These are phyloP conservation scores for Zapornia atra DNA, from an alignment of 2,113 vertebrate genomes.

Conservation along the genomic window DNA sequence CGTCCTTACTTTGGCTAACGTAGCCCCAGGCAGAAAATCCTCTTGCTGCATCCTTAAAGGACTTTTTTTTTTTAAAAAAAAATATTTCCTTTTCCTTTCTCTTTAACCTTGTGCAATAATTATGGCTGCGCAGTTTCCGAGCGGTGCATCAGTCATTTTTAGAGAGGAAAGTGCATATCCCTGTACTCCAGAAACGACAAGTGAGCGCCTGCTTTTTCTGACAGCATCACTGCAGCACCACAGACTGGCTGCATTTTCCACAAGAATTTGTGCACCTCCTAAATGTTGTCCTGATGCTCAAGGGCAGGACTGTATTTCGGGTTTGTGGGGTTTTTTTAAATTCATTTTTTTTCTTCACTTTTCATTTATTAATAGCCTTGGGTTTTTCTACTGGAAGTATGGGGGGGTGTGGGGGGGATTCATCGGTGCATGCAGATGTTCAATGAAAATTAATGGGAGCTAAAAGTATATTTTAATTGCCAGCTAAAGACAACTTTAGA, in stretches of 20 bases:
- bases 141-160: background rate
- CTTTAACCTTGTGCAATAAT: conserved; percentile 43
- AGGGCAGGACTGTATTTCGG: background rate
- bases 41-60: conserved; percentile 34
- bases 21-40: conserved; percentile 38
- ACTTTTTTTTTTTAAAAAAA: background rate
- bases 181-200: background rate
- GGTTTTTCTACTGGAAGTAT: background rate
- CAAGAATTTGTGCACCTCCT: background rate
- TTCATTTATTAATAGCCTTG: background rate
- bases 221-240: background rate
- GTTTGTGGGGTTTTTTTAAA: background rate
- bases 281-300: background rate
- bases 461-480: background rate
- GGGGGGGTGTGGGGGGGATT: background rate
- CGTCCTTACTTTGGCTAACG: conserved; percentile 42
- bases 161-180: conserved; percentile 25
- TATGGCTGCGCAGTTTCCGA: background rate
- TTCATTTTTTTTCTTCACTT: background rate
- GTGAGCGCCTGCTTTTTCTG: background rate
- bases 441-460: background rate
- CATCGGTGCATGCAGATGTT: background rate
- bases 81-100: background rate
- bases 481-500: background rate
- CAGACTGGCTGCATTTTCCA: background rate